Evolutionary conservation across 2,888 invertebrate genomes (phyloP).

Genomic region (Vanessa cardui): DNA sequence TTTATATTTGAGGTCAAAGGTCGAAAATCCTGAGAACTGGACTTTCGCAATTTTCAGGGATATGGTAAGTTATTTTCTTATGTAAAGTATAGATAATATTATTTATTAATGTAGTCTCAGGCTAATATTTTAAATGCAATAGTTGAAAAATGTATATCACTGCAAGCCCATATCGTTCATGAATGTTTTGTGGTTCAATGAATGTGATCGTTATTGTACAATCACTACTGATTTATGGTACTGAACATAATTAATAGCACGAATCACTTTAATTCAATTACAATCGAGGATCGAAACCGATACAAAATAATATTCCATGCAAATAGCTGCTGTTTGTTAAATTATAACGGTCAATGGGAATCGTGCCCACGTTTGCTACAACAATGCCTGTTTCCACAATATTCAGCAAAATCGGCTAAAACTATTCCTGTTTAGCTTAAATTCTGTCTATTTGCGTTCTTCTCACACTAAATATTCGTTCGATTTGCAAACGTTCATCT

Average conservation of each 20-base stretch:
- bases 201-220: constrained; percentile 11
- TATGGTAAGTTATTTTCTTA: too few species aligned
- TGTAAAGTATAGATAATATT: too few species aligned
- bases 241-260: constrained; percentile 25
- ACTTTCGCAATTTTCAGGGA: too few species aligned
- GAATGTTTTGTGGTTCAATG: background rate
- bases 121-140: too few species aligned
- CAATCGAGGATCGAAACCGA: background rate
- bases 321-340: constrained; percentile 9
- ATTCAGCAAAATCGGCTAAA: background rate
- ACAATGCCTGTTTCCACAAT: background rate
- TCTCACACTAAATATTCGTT: constrained; percentile 1
- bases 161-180: too few species aligned
- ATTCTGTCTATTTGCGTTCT: constrained; percentile 5
- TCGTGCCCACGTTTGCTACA: constrained; percentile 6
- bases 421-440: background rate
- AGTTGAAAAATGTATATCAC: too few species aligned
- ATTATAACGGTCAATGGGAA: constrained; percentile 3
- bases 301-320: constrained; percentile 7
- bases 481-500: background rate
- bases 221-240: constrained; percentile 6
- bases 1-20: too few species aligned
- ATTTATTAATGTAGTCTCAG: too few species aligned
- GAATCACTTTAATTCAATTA: constrained; percentile 27
- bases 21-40: too few species aligned